Conservation (phyloP, 2,797 vertebrate species). For the Tragopan temminckii region DNA sequence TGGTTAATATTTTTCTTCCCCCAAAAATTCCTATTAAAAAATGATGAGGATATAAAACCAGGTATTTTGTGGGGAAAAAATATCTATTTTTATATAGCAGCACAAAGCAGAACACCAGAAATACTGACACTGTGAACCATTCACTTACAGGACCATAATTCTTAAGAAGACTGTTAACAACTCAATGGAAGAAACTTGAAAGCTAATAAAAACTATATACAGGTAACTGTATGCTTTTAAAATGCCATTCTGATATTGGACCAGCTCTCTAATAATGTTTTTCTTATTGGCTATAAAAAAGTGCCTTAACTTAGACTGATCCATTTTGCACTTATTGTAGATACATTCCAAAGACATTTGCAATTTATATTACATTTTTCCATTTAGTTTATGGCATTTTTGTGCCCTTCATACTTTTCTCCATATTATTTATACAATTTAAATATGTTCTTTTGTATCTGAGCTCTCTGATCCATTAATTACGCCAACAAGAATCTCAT, state of each 20-base stretch:
- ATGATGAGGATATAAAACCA: conserved; percentile 41
- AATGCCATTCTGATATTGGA: conserved; percentile 76
- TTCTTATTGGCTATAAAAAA: conserved; percentile 74
- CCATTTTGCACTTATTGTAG: conserved; percentile 72
- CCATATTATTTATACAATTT: conserved; percentile 52
- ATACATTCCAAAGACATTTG: conserved; percentile 71
- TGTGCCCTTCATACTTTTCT: conserved; percentile 58
- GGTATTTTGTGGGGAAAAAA: conserved; percentile 23
- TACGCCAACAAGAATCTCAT: conserved; percentile 13
- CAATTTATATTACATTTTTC: conserved; percentile 65
- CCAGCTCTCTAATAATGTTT: conserved; percentile 72
- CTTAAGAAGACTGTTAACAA: conserved; percentile 76
- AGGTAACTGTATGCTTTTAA: conserved; percentile 72
- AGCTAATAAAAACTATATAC: conserved; percentile 72
- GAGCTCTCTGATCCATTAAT: conserved; percentile 34
- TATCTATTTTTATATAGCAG: conserved; percentile 45
- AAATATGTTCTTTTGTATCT: conserved; percentile 56
- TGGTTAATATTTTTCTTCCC: conserved; percentile 42
- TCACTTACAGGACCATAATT: conserved; percentile 71
- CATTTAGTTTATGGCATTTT: conserved; percentile 68
- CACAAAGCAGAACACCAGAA: conserved; percentile 64
- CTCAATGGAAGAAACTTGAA: conserved; percentile 80
- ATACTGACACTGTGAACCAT: conserved; percentile 39
- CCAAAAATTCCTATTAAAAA: conserved; percentile 55
- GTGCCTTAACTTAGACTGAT: conserved; percentile 42